Percentiles rank a stretch among this genome's conserved stretches.
Evolutionary conservation across 2,888 invertebrate genomes (phyloP).

Genomic region (Apantesis nais): DNA sequence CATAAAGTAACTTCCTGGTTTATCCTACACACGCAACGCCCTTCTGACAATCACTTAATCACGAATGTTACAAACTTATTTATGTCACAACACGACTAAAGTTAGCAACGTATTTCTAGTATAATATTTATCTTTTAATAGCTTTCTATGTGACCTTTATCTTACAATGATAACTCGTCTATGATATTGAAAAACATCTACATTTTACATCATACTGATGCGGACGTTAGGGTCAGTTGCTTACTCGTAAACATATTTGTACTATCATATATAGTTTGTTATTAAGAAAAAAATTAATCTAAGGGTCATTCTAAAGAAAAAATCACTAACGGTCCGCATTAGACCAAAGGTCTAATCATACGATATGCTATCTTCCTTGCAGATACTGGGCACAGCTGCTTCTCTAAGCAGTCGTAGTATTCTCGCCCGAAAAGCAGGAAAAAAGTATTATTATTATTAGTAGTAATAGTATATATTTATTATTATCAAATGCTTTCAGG

Average conservation of each 20-base stretch:
- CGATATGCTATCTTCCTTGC: too few relatives aligned
- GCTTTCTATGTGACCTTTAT: neutral
- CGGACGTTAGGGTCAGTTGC: neutral
- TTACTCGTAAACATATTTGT: neutral
- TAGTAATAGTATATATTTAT: too few relatives aligned
- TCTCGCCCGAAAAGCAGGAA: too few relatives aligned
- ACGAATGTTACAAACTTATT: constrained; percentile 8
- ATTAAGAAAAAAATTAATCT: neutral
- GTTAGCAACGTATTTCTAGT: neutral
- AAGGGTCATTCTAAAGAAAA: neutral
- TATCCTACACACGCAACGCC: constrained; percentile 45
- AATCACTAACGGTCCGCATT: too few relatives aligned
- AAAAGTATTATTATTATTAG: too few relatives aligned
- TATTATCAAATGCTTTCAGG: too few relatives aligned
- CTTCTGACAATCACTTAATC: constrained; percentile 47
- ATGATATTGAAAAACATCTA: neutral
- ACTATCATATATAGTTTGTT: neutral
- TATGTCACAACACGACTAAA: neutral
- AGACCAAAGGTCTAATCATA: too few relatives aligned
- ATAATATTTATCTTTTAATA: neutral
- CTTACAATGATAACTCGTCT: neutral
- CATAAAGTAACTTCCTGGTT: neutral
- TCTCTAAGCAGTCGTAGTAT: too few relatives aligned
- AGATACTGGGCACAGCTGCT: too few relatives aligned
- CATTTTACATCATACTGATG: neutral